Percentiles rank a stretch among this genome's conserved stretches.
phyloP scores from a whole-genome alignment of 2,797 vertebrate genomes.

The Clarias laeviceps region DNA sequence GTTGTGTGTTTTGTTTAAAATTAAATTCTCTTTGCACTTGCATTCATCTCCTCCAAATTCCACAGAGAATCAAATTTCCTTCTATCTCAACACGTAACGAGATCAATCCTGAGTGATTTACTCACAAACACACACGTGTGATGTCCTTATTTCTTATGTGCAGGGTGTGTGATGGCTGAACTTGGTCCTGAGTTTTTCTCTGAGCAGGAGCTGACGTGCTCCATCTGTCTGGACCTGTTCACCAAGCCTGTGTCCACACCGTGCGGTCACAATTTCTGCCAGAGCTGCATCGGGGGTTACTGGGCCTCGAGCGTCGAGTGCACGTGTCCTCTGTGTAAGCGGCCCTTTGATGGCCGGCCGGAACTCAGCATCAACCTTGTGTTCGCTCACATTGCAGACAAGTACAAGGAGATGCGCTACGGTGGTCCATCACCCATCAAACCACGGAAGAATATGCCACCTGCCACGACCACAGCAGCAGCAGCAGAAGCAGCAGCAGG shows the following conservation, averaged over 20 bases:
- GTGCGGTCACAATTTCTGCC: slow-evolving; percentile 94
- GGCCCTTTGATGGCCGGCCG: slow-evolving; percentile 75
- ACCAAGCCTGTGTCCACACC: slow-evolving; percentile 85
- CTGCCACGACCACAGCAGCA: accelerated
- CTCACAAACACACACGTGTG: not conserved
- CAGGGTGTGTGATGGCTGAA: slow-evolving; percentile 66
- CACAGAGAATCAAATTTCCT: no score
- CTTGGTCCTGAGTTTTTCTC: slow-evolving; percentile 62
- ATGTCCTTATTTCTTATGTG: not conserved
- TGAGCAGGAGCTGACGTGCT: slow-evolving; percentile 87
- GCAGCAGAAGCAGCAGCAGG: not conserved
- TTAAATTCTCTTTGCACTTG: no score
- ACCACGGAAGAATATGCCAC: accelerated
- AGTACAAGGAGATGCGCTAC: slow-evolving; percentile 58
- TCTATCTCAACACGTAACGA: no score
- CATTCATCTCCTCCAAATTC: no score
- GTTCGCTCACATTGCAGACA: slow-evolving; percentile 70
- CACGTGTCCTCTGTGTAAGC: slow-evolving; percentile 86
- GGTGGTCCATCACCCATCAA: not conserved
- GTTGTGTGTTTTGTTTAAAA: no score
- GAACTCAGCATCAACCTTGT: slow-evolving; percentile 78
- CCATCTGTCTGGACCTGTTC: slow-evolving; percentile 89
- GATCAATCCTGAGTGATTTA: no score
- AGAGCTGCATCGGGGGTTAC: slow-evolving; percentile 80
- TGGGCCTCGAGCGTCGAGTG: slow-evolving; percentile 78